These are phyloP conservation scores for Erebia epiphron DNA, from an alignment of 2,888 invertebrate genomes.

Conservation along the genomic window DNA sequence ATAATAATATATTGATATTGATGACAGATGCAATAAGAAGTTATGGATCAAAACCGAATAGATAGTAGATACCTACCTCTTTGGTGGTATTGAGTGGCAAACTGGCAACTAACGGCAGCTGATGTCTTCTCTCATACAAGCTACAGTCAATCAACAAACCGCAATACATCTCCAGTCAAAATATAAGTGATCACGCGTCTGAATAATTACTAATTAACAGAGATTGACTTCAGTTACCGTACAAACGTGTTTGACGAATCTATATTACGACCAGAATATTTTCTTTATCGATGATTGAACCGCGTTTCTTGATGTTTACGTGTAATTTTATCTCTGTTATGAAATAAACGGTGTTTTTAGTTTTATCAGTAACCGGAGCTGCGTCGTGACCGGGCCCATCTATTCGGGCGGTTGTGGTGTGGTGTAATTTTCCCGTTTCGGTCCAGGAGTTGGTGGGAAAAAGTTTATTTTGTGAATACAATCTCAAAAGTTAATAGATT, in stretches of 20 bases:
- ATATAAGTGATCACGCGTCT: neutral
- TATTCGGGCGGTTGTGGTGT: conserved; percentile 57
- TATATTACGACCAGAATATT: conserved; percentile 1
- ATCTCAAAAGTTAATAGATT: neutral
- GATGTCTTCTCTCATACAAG: no score
- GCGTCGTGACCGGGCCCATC: conserved; percentile 72
- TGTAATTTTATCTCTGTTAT: conserved; percentile 42
- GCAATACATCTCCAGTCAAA: neutral
- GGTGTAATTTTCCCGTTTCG: conserved; percentile 75
- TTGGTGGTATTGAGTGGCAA: no score
- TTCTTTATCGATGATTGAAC: conserved; percentile 1
- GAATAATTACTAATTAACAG: neutral
- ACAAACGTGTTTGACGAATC: conserved; percentile 6
- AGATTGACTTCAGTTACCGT: conserved; percentile 1
- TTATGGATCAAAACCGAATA: no score
- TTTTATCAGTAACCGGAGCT: conserved; percentile 52
- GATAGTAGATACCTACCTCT: no score
- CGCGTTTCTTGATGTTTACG: conserved; percentile 17
- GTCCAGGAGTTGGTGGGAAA: conserved; percentile 9
- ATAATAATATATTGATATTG: no score
- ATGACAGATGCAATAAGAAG: no score
- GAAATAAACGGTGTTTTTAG: conserved; percentile 43
- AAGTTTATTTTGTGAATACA: no score
- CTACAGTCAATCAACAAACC: neutral
- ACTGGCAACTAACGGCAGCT: no score